Evolutionary conservation across 2,888 invertebrate genomes (phyloP).

Genomic region (Dasysyrphus albostriatus): DNA sequence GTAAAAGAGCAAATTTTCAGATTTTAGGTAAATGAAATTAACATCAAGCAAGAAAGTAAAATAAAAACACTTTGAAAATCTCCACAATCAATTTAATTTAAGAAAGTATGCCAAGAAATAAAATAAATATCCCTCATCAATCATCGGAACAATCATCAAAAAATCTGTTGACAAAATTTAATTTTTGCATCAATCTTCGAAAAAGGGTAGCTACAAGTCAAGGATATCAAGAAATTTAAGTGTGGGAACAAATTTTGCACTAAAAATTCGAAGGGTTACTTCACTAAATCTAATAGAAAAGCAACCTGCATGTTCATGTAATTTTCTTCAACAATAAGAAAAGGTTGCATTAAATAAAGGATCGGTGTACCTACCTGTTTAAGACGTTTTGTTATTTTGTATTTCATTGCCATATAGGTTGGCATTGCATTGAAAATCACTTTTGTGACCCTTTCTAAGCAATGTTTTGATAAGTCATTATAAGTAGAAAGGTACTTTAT

Average conservation of each 20-base stretch:
- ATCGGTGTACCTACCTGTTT: not conserved
- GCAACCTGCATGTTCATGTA: not conserved
- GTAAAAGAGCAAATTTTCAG: too few relatives aligned
- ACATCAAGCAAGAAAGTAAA: too few relatives aligned
- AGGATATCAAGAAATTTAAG: not conserved
- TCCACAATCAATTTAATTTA: too few relatives aligned
- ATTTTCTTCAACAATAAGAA: not conserved
- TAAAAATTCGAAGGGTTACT: not conserved
- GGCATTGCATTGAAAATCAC: not conserved
- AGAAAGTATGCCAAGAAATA: not conserved
- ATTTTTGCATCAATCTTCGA: not conserved
- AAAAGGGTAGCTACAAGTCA: not conserved
- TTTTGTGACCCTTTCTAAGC: not conserved
- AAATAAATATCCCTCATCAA: not conserved
- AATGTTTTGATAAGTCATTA: conserved; percentile 1
- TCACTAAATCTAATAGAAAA: too few relatives aligned
- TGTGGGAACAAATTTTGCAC: not conserved
- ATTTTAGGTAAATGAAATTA: too few relatives aligned
- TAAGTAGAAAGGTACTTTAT: not conserved
- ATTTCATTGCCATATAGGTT: not conserved
- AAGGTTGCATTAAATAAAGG: not conserved
- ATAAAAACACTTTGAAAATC: too few relatives aligned
- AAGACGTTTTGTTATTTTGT: not conserved
- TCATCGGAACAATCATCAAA: not conserved
- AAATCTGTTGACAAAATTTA: not conserved